Evolutionary conservation across 1,140 invertebrate genomes (phyloP), one percentile per base, ranked within the genome.

Genomic region (honey bee (Apis mellifera)): DNA sequence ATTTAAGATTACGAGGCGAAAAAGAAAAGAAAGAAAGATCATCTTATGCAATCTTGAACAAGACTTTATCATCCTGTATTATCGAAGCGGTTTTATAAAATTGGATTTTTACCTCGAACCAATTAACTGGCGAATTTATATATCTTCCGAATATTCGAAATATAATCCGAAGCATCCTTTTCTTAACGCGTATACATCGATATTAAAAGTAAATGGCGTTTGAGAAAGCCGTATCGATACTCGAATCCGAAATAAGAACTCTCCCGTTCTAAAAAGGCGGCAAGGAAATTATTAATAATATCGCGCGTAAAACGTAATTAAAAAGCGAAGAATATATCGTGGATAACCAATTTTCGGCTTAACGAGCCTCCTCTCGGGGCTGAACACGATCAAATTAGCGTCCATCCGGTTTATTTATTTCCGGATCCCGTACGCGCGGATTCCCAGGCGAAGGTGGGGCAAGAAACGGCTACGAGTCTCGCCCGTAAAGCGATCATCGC

Each of bases 301-400:
- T 26, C 32, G 32, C 32, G 32, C 32, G 59, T 83, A 68, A 62
- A 50, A 50, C 17, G 26, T 48, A 74, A 50, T 60, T 83, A 71
- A 54, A n/a, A 55, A 78, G 65, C 64, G 42, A 21, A 32, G n/a
- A 23, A 23, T 11, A 23, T 11, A 50, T 70, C 9, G n/a, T n/a
- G 17, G 32, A 23, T 17, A 4, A 9, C 65, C 42, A 48, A 15
- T 13, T 76, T 60, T 50, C 54, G 52, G 65, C 55, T 26, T 73
- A 54, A 82, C 71, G 15, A 69, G 55, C 7, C 52, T n/a, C 15
- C 70, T 57, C n/a, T 15, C 15, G n/a, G 15, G 23, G 21, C 66
- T 70, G 60, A 70, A 52, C 71, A 78, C 77, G 77, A 71, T 54
- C 74, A 42, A 86, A 80, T 87, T 87, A 86, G 74, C 64, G 82